Conservation (phyloP, 2,113 vertebrate genomes). For the zebrafish (Danio rerio) region GRCz12tu NC_133177.1:40553501-40554000, state of each 20-base stretch:
- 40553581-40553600: too few species aligned
- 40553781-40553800: not conserved
- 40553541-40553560: too few species aligned
- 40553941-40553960: not conserved
- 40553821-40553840: not conserved
- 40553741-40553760: not conserved
- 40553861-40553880: not conserved
- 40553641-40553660: too few species aligned
- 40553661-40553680: not conserved
- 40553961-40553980: not conserved
- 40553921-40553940: not conserved
- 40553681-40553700: not conserved
- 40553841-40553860: not conserved
- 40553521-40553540: too few species aligned
- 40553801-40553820: not conserved
- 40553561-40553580: too few species aligned
- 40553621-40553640: too few species aligned
- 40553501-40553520: too few species aligned
- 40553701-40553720: not conserved
- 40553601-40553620: too few species aligned
- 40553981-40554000: conserved; percentile 29
- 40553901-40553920: not conserved
- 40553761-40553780: not conserved
- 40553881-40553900: conserved; percentile 16
- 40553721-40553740: not conserved